phyloP scores from a whole-genome alignment of 2,888 invertebrate genomes.

The Orchesellides sinensis region DNA sequence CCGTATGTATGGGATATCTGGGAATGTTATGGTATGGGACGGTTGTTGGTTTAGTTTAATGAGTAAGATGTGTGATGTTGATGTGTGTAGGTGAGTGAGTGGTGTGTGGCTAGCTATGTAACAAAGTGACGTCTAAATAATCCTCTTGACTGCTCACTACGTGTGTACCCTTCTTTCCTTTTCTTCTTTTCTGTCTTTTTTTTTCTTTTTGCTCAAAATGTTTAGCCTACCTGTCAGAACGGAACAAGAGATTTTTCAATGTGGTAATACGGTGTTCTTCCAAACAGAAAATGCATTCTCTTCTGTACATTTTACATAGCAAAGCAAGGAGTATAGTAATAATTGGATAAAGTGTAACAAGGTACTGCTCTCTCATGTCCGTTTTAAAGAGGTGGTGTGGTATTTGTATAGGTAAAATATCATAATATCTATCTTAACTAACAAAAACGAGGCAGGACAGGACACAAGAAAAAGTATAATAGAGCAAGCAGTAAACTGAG shows the following conservation, averaged over 20 bases:
- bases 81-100: conserved; percentile 59
- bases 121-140: conserved; percentile 69
- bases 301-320: too few species aligned
- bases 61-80: conserved; percentile 63
- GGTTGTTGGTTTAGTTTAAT: conserved; percentile 60
- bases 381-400: conserved; percentile 17
- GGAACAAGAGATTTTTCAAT: conserved; percentile 58
- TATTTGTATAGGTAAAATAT: conserved; percentile 25
- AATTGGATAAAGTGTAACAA: background rate
- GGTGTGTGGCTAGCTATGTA: conserved; percentile 63
- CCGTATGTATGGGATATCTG: too few species aligned
- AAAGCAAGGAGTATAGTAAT: background rate
- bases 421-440: conserved; percentile 44
- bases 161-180: conserved; percentile 27
- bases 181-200: conserved; percentile 44
- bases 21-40: conserved; percentile 41
- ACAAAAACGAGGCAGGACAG: conserved; percentile 41
- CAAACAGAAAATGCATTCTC: background rate
- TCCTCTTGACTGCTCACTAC: conserved; percentile 62
- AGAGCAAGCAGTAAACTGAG: conserved; percentile 19
- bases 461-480: conserved; percentile 39
- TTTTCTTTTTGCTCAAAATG: conserved; percentile 43
- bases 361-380: background rate
- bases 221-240: conserved; percentile 55
- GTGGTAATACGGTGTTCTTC: background rate